Percentiles rank a stretch among this genome's conserved stretches.
These are phyloP conservation scores for Lepus europaeus DNA, from an alignment of 2,113 vertebrate genomes.

Conservation along the genomic window DNA sequence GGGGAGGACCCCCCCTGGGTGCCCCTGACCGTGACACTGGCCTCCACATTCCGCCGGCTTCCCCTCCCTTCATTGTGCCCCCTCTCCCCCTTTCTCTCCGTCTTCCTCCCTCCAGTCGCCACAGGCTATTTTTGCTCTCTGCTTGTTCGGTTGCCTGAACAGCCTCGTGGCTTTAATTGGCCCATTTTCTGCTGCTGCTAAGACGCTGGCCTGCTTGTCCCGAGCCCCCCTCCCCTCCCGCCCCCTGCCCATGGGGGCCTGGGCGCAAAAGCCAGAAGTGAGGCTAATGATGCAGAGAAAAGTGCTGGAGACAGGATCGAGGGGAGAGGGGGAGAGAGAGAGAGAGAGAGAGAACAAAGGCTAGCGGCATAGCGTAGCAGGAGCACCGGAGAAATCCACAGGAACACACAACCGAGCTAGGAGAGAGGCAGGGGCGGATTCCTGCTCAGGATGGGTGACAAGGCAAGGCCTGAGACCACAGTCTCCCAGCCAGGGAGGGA, in stretches of 20 bases:
- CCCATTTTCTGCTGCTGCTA: conserved; percentile 64
- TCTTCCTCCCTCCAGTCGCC: conserved; percentile 3
- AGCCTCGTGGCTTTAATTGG: conserved; percentile 70
- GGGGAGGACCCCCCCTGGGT: accelerated
- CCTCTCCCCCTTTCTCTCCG: neutral
- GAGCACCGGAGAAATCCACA: neutral
- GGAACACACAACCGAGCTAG: neutral
- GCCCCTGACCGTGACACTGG: neutral
- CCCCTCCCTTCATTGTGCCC: neutral
- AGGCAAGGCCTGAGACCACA: neutral
- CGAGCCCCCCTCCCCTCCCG: no score
- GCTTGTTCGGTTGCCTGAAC: neutral
- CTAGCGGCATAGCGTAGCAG: neutral
- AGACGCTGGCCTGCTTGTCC: neutral
- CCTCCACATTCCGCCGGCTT: neutral
- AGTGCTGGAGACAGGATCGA: neutral
- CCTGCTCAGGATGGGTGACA: neutral
- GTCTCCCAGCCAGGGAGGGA: neutral
- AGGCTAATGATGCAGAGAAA: neutral
- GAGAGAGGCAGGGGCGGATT: neutral
- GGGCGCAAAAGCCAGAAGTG: neutral
- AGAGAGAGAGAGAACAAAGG: accelerated
- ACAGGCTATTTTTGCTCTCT: conserved; percentile 62
- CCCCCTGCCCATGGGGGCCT: neutral
- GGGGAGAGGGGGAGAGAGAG: neutral